phyloP scores from a whole-genome alignment of 2,797 vertebrate species.

The Sebastes diaconus region DNA sequence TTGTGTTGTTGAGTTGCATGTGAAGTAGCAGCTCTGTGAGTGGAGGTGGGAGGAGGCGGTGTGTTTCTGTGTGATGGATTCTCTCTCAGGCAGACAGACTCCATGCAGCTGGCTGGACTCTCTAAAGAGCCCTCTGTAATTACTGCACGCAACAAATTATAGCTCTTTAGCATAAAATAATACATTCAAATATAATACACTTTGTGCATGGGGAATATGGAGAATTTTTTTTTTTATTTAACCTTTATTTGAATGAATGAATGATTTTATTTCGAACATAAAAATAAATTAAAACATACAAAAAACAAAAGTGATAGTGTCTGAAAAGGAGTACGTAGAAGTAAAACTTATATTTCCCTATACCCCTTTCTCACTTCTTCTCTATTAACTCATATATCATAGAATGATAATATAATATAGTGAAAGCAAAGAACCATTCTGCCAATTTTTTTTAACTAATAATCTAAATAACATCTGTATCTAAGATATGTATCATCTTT shows the following conservation, averaged over 20 bases:
- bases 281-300: too few relatives aligned
- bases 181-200: not conserved
- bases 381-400: too few relatives aligned
- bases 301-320: too few relatives aligned
- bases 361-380: too few relatives aligned
- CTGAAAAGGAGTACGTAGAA: too few relatives aligned
- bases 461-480: not conserved
- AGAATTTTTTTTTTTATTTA: too few relatives aligned
- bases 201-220: not conserved
- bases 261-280: too few relatives aligned
- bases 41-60: slow-evolving; percentile 75
- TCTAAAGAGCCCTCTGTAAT: slow-evolving; percentile 24
- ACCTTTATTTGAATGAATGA: too few relatives aligned
- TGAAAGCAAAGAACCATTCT: not conserved
- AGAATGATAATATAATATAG: not conserved
- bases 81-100: slow-evolving; percentile 46
- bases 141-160: slow-evolving; percentile 24
- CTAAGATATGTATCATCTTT: not conserved
- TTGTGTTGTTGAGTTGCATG: slow-evolving; percentile 79
- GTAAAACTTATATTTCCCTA: too few relatives aligned
- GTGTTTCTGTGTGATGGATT: slow-evolving; percentile 68
- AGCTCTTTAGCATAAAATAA: not conserved
- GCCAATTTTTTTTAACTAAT: not conserved
- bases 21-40: slow-evolving; percentile 55
- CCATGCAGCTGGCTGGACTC: slow-evolving; percentile 44